Percentiles rank a stretch among this genome's conserved stretches.
phyloP scores from a whole-genome alignment of 1,140 invertebrate genomes.

The Agrypnia vestita region DNA sequence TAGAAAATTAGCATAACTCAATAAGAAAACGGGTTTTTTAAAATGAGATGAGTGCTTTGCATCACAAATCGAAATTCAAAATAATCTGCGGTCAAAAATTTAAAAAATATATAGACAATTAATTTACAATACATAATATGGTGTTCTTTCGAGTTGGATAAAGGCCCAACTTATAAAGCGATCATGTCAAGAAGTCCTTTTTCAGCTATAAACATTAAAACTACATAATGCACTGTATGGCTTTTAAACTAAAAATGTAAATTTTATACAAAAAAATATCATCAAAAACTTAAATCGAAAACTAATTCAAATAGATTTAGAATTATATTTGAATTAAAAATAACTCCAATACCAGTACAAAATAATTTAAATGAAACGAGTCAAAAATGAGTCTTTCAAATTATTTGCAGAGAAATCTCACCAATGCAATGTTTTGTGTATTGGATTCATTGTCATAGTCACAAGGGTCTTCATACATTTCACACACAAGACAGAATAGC shows the following conservation, averaged over 20 bases:
- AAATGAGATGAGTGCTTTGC: not conserved
- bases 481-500: no score
- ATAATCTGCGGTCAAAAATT: not conserved
- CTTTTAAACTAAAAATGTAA: not conserved
- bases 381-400: no score
- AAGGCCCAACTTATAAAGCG: not conserved
- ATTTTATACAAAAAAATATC: not conserved
- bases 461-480: no score
- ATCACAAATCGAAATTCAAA: not conserved
- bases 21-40: no score
- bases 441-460: no score
- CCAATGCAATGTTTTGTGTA: no score
- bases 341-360: no score
- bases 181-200: not conserved
- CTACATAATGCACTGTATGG: constrained; percentile 17
- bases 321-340: no score
- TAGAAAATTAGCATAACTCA: no score
- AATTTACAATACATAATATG: not conserved
- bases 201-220: constrained; percentile 6
- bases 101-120: not conserved
- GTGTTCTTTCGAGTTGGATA: not conserved
- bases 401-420: no score
- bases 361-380: no score
- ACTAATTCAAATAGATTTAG: not conserved
- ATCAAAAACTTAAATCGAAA: not conserved